phyloP scores from a whole-genome alignment of 2,888 invertebrate genomes.

The Acheta domesticus region DNA sequence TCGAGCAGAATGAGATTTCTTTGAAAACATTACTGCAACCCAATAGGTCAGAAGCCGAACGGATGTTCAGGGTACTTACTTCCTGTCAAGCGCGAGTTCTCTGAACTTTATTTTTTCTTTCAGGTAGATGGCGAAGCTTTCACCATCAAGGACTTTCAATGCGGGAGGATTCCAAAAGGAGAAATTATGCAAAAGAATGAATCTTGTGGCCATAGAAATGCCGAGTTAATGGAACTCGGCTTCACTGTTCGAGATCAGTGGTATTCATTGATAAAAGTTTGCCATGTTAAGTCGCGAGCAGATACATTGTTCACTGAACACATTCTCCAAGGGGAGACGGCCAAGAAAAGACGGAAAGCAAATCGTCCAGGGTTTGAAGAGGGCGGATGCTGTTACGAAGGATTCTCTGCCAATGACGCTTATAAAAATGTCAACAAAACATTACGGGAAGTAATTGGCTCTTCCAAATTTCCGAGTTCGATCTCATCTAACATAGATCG shows the following conservation, averaged over 20 bases:
- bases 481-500: neutral
- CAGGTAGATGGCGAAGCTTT: neutral
- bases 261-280: neutral
- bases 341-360: neutral
- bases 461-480: neutral
- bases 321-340: neutral
- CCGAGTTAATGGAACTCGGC: neutral
- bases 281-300: neutral
- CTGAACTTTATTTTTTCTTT: neutral
- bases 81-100: neutral
- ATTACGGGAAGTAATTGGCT: neutral
- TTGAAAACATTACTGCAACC: neutral
- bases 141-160: neutral
- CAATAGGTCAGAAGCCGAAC: neutral
- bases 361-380: neutral
- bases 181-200: neutral
- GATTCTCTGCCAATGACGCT: neutral
- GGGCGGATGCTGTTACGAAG: neutral
- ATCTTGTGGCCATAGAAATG: neutral
- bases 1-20: too few species aligned
- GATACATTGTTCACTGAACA: neutral
- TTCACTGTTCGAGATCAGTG: neutral
- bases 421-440: neutral
- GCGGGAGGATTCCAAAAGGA: neutral
- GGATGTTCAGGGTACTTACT: neutral